phyloP scores from a whole-genome alignment of 2,113 vertebrate genomes.

The Pachyramphus minor region DNA sequence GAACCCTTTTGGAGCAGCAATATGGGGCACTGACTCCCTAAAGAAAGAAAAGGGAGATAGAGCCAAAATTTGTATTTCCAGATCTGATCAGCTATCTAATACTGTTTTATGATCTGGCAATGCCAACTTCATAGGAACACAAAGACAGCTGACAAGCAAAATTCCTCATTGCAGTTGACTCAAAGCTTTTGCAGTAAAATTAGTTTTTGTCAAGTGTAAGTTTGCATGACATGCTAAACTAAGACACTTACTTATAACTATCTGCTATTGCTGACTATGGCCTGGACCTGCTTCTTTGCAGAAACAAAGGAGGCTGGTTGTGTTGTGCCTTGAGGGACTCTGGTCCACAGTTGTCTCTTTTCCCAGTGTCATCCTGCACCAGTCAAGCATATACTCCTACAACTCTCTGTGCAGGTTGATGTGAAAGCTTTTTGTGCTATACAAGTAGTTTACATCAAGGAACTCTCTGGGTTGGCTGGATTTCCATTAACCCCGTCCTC shows the following conservation, averaged over 20 bases:
- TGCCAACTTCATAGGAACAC: neutral
- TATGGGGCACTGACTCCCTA: neutral
- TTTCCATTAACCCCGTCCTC: neutral
- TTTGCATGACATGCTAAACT: neutral
- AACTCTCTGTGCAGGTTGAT: neutral
- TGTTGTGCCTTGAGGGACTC: neutral
- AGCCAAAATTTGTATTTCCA: neutral
- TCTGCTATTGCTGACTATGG: neutral
- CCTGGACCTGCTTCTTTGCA: neutral
- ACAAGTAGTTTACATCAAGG: slow-evolving; percentile 6
- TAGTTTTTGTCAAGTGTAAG: neutral
- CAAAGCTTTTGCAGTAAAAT: neutral
- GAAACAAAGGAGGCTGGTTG: neutral
- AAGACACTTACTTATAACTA: neutral
- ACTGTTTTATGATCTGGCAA: neutral
- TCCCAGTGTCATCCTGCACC: neutral
- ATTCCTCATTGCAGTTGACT: neutral
- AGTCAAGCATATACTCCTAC: neutral
- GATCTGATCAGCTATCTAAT: neutral
- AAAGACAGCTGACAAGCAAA: neutral
- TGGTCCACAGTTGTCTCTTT: neutral
- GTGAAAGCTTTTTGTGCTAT: neutral
- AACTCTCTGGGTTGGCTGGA: neutral
- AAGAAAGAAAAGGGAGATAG: neutral
- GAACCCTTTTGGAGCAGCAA: neutral